Evolutionary conservation across 2,797 vertebrate species (phyloP), one percentile per base, ranked within the genome.

Genomic region (Pachyuromys duprasi): DNA sequence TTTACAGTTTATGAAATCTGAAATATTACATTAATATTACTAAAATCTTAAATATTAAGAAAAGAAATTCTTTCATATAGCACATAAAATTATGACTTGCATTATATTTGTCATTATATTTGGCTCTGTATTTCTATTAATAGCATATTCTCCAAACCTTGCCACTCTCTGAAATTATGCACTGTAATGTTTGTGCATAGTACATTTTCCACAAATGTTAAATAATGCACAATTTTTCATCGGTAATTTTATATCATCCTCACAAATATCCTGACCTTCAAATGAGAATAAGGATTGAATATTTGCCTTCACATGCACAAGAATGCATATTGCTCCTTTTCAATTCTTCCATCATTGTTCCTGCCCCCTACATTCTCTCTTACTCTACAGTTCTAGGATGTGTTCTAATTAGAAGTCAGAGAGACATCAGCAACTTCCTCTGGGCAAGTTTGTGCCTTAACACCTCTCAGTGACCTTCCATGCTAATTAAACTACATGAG

Each of bases 401-500:
- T 90, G 89, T 82, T 96, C 97, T 97, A 97, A 97, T 97, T 97
- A 97, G 96, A 97, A 97, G 87, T 90, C 94, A 93, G 72, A 49
- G 6, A 97, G 84, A 90, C 93, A 95, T 96, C 93, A 93, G 45
- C 95, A 83, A 53, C 94, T 96, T 98, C 97, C 97, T 98, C 96
- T 95, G 96, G 96, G 97, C 93, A 97, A 96, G 93, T 95, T 91
- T 96, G 86, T 97, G 89, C 94, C 97, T 96, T 95, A 96, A 94
- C 92, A 96, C 96, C 97, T 97, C 97, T 96, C 93, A 79, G 94
- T 97, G 97, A 97, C 97, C 97, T 97, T 97, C 97, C 95, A 89
- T 82, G 83, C 97, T 98, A 98, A 98, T 98, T 98, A 97, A 98
- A 97, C 96, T 97, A 45, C 67, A 63, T 95, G 93, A 94, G 93